Percentiles rank a stretch among this genome's conserved stretches.
phyloP scores from a whole-genome alignment of 2,888 invertebrate genomes.

The Hipparchia sbordonii region DNA sequence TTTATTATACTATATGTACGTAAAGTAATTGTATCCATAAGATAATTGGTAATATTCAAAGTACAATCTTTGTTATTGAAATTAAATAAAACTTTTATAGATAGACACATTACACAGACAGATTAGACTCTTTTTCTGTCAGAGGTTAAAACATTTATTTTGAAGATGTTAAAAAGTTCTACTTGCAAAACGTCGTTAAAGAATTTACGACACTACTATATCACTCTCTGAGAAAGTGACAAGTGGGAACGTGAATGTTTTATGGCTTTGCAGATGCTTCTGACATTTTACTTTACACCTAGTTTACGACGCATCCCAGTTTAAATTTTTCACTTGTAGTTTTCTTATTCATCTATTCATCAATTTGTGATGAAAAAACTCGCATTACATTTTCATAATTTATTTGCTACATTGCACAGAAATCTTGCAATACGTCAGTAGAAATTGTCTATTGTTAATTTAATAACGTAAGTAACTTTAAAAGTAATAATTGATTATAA shows the following conservation, averaged over 20 bases:
- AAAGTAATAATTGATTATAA: too few relatives aligned
- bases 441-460: too few relatives aligned
- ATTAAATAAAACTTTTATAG: too few relatives aligned
- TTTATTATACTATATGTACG: too few relatives aligned
- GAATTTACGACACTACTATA: slow-evolving; percentile 67
- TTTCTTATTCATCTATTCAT: neutral
- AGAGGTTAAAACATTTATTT: neutral
- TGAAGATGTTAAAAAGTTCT: slow-evolving; percentile 36
- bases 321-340: neutral
- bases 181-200: slow-evolving; percentile 63
- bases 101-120: too few relatives aligned
- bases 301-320: slow-evolving; percentile 1
- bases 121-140: neutral
- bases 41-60: too few relatives aligned
- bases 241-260: slow-evolving; percentile 44
- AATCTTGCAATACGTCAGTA: too few relatives aligned
- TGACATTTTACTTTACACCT: slow-evolving; percentile 41
- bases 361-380: neutral
- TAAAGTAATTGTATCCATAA: too few relatives aligned
- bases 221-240: slow-evolving; percentile 51
- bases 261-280: slow-evolving; percentile 40
- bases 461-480: too few relatives aligned
- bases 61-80: too few relatives aligned
- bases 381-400: neutral
- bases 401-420: neutral